Base-by-base conservation (phyloP, 2,888 invertebrate genomes). In the Scaptomyza reducta region DNA sequence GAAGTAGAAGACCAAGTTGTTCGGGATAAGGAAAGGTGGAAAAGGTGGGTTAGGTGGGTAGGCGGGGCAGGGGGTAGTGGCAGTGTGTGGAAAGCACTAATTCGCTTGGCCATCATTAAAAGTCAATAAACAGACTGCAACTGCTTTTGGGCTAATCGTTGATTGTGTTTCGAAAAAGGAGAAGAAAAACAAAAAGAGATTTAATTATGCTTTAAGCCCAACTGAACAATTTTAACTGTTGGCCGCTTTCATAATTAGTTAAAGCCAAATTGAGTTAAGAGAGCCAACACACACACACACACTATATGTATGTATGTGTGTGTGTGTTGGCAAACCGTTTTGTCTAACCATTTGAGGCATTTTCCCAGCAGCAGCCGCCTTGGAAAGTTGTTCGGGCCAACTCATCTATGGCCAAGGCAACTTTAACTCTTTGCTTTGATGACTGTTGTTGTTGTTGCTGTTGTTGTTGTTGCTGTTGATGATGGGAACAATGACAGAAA, bases 241-340 rank as follows among this genome's bases (percentile, higher is more conserved):
- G 61, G 49, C 74, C 80, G 80, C 73, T 80, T 84, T 80, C 81
- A 80, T 80, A 80, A 80, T 80, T 80, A 83, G 84, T 80, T 83
- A 74, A 76, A 51, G 70, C 65, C 75, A 76, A 73, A 76, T 75
- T 75, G 63, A 74, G 40, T 40, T 40, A 40, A 40, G 40, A 53
- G 40, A 41, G 27, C 16, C 9, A 54, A 18, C 63, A 31, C 38
- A 38, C 38, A 38, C 16, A 38, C 14, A 38, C 9, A 38, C 14
- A 35, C n/a, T n/a, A n/a, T n/a, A n/a, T n/a, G n/a, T n/a, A n/a
- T n/a, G n/a, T n/a, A n/a, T n/a, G n/a, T n/a, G n/a, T n/a, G n/a
- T n/a, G n/a, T n/a, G 56, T 61, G 68, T 68, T 71, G 42, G 54
- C 71, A 68, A 63, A 56, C 68, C 68, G 60, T 69, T 75, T 66